These are phyloP conservation scores for Opisthocomus hoazin DNA, from an alignment of 2,113 vertebrate genomes.

Conservation along the genomic window DNA sequence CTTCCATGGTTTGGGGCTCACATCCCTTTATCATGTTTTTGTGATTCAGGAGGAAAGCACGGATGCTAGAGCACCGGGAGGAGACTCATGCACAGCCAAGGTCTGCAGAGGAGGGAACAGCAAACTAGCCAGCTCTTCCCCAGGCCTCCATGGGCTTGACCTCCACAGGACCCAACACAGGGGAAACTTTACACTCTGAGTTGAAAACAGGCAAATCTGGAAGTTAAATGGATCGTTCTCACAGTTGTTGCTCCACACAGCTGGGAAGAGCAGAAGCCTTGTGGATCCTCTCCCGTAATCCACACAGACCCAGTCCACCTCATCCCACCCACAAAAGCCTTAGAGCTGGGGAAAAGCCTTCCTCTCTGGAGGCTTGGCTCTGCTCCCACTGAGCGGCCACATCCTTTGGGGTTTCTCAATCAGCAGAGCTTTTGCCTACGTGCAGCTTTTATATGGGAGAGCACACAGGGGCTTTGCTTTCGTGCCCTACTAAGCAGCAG, in stretches of 20 bases:
- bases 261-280: not conserved
- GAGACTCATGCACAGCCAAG: not conserved
- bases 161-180: not conserved
- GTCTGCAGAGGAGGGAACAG: not conserved
- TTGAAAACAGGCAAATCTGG: not conserved
- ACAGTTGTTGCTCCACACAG: not conserved
- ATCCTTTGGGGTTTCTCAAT: not conserved
- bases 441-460: not conserved
- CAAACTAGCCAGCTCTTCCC: not conserved
- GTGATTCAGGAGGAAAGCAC: not conserved
- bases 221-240: not conserved
- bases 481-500: not conserved
- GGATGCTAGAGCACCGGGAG: rapidly evolving
- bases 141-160: not conserved
- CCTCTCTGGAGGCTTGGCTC: not conserved
- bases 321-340: not conserved
- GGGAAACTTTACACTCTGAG: not conserved
- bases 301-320: not conserved
- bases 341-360: not conserved
- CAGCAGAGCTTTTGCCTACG: not conserved
- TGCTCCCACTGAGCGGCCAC: not conserved
- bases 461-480: not conserved
- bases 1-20: not conserved
- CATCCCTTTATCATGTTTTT: rapidly evolving
- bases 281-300: not conserved